A percentile compares a stretch with the other conserved stretches of the same genome.
These are phyloP conservation scores for Coelinius sp. DNA, from an alignment of 2,888 invertebrate genomes.

Conservation along the genomic window DNA sequence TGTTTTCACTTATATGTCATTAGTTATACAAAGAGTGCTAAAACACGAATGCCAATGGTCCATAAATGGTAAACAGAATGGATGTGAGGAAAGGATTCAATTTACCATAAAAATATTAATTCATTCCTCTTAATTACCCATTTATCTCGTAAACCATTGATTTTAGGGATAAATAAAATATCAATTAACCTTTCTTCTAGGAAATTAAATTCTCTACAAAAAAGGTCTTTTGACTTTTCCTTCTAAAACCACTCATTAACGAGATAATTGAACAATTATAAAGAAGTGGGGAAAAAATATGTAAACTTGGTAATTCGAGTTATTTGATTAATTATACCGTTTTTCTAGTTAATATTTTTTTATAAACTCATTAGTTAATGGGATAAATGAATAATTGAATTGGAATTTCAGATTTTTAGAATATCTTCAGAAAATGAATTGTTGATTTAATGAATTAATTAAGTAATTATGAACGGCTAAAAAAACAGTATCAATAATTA, in stretches of 20 bases:
- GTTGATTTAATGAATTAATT: not conserved
- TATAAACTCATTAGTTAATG: too few species aligned
- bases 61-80: constrained; percentile 17
- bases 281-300: too few species aligned
- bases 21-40: constrained; percentile 27
- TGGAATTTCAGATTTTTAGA: not conserved
- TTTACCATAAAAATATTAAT: not conserved
- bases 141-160: not conserved
- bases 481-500: constrained; percentile 59
- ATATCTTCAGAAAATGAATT: not conserved
- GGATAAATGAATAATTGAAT: too few species aligned
- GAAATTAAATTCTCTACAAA: too few species aligned
- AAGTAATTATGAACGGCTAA: not conserved
- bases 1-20: constrained; percentile 16
- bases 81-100: not conserved
- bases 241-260: too few species aligned
- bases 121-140: not conserved
- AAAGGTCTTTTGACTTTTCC: too few species aligned
- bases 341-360: not conserved
- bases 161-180: too few species aligned
- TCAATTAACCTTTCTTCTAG: too few species aligned
- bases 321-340: not conserved
- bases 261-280: too few species aligned
- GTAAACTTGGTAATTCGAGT: too few species aligned
- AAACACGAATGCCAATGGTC: constrained; percentile 11